Evolutionary conservation across 2,113 vertebrate genomes (phyloP).

Genomic region (Chinchilla lanigera): DNA sequence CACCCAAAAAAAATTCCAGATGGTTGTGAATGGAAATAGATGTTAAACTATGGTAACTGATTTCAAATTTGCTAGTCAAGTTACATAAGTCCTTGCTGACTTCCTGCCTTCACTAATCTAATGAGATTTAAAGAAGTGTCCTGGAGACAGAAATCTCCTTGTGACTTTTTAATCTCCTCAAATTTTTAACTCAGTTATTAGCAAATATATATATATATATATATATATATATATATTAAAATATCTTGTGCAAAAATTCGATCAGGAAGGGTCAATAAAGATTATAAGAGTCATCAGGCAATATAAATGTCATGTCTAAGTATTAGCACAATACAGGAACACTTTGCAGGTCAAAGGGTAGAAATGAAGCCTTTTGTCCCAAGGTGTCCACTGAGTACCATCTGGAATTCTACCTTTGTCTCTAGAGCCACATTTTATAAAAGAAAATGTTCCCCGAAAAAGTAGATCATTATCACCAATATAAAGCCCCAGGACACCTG

Average conservation of each 20-base stretch:
- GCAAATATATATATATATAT: neutral
- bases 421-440: neutral
- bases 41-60: neutral
- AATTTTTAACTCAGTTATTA: slow-evolving; percentile 51
- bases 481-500: neutral
- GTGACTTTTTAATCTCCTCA: slow-evolving; percentile 60
- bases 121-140: slow-evolving; percentile 68
- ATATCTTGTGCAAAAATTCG: slow-evolving; percentile 28
- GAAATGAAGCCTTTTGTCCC: neutral
- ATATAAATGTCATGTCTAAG: neutral
- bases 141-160: slow-evolving; percentile 70
- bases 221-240: neutral
- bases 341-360: neutral
- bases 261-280: neutral
- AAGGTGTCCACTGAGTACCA: neutral
- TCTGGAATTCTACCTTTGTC: neutral
- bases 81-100: slow-evolving; percentile 38
- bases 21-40: neutral
- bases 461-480: neutral
- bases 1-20: neutral
- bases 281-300: neutral
- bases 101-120: slow-evolving; percentile 65
- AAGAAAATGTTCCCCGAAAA: neutral
- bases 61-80: slow-evolving; percentile 47
- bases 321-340: neutral